Conservation (phyloP, 2,888 invertebrate species). For the Lasius platythorax region DNA sequence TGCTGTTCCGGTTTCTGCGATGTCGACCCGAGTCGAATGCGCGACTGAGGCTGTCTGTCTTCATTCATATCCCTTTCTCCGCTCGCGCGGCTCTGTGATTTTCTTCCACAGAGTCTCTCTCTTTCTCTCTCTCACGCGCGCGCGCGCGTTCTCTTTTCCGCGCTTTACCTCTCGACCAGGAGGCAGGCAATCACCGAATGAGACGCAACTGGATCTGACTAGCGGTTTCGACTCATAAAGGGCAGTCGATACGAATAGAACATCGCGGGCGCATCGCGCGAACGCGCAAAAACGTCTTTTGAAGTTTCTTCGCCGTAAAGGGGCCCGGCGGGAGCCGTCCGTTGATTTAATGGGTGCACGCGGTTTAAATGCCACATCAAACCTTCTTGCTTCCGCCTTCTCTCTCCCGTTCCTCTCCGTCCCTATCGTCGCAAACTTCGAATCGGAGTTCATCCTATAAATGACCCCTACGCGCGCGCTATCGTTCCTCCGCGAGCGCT, state of each 20-base stretch:
- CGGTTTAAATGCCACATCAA: constrained; percentile 75
- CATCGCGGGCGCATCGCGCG: constrained; percentile 56
- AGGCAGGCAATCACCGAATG: constrained; percentile 63
- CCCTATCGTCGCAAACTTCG: constrained; percentile 46
- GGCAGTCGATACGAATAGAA: constrained; percentile 54
- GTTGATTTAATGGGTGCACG: constrained; percentile 76
- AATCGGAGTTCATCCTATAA: constrained; percentile 66
- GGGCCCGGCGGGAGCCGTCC: constrained; percentile 55
- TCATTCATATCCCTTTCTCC: constrained; percentile 28
- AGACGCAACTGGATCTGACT: constrained; percentile 61
- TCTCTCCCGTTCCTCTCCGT: constrained; percentile 48
- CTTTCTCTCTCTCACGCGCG: background rate
- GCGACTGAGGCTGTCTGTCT: constrained; percentile 46
- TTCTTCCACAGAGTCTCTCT: constrained; percentile 29
- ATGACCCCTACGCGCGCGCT: constrained; percentile 64
- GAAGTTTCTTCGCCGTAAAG: constrained; percentile 71
- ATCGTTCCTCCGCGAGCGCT: constrained; percentile 51
- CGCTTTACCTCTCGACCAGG: constrained; percentile 46
- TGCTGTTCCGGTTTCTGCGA: constrained; percentile 29
- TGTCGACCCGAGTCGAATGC: constrained; percentile 51
- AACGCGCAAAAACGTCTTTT: constrained; percentile 72
- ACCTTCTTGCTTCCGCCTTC: constrained; percentile 54
- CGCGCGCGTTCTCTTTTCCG: background rate
- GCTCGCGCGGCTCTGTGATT: constrained; percentile 41
- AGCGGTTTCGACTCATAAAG: constrained; percentile 56